Conservation (phyloP, 2,888 invertebrate species). For the Neoitamus cyanurus region DNA sequence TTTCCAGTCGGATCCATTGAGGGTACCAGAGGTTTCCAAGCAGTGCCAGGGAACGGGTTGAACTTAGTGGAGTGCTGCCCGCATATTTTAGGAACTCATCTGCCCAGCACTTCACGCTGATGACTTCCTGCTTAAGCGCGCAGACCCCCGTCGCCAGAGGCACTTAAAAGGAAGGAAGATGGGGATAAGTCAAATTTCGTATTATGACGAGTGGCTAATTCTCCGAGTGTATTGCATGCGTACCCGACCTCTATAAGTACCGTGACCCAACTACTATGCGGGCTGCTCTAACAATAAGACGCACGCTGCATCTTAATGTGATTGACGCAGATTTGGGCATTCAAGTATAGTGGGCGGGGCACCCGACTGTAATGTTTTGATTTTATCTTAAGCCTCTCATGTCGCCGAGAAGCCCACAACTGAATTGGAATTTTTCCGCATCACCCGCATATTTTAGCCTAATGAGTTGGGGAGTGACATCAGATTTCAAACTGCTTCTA, state of each 20-base stretch:
- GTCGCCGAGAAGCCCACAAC: not conserved
- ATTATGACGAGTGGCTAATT: constrained; percentile 4
- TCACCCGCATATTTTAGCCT: not conserved
- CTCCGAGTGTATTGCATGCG: not conserved
- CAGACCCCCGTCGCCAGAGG: constrained; percentile 28
- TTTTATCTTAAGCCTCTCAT: not conserved
- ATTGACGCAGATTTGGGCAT: not conserved
- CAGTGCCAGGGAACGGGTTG: not conserved
- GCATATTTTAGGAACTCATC: constrained; percentile 34
- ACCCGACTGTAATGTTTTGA: not conserved
- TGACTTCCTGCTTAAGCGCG: constrained; percentile 33
- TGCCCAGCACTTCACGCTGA: not conserved
- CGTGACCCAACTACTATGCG: not conserved
- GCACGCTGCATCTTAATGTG: not conserved
- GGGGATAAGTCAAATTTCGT: constrained; percentile 6
- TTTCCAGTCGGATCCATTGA: not conserved
- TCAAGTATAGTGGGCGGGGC: not conserved
- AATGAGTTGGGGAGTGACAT: not conserved
- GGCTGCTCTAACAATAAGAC: not conserved
- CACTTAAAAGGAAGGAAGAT: constrained; percentile 15
- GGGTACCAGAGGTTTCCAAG: not conserved
- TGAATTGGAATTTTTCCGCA: not conserved
- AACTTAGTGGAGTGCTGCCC: not conserved
- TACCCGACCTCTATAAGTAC: not conserved
- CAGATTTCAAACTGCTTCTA: not conserved